A percentile compares a stretch with the other conserved stretches of the same genome.
These are phyloP conservation scores for Centrocercus urophasianus DNA, from an alignment of 2,113 vertebrate species.

Conservation along the genomic window DNA sequence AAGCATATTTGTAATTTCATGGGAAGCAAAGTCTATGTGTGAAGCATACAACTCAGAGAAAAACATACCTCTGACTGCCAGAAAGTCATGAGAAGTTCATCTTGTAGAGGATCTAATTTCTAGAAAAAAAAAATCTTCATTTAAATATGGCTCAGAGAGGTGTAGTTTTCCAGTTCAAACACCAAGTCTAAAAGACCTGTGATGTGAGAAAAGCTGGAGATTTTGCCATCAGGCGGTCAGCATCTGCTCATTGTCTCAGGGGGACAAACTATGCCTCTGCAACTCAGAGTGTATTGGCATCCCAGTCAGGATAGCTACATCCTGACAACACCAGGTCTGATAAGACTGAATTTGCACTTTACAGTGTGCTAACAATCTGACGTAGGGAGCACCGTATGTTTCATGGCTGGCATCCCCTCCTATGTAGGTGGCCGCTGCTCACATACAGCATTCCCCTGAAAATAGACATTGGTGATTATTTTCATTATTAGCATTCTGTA, in stretches of 20 bases:
- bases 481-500: background rate
- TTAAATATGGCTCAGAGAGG: background rate
- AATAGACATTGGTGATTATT: background rate
- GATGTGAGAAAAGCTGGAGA: background rate
- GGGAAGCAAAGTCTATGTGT: background rate
- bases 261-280: background rate
- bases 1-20: slow-evolving; percentile 38
- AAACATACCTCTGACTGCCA: slow-evolving; percentile 1
- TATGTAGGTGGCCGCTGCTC: background rate
- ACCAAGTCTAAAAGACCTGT: background rate
- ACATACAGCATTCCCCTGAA: background rate
- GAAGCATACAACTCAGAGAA: background rate
- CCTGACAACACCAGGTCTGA: background rate
- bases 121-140: background rate
- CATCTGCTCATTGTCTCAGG: background rate
- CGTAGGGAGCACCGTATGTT: background rate
- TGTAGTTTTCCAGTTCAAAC: background rate
- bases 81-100: slow-evolving; percentile 1
- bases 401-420: background rate
- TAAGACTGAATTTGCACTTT: background rate
- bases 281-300: background rate
- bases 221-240: background rate
- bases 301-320: background rate
- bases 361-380: background rate
- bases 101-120: background rate